A percentile compares a stretch with the other conserved stretches of the same genome.
These are phyloP conservation scores for Drepana falcataria DNA, from an alignment of 2,888 invertebrate genomes.

Conservation along the genomic window DNA sequence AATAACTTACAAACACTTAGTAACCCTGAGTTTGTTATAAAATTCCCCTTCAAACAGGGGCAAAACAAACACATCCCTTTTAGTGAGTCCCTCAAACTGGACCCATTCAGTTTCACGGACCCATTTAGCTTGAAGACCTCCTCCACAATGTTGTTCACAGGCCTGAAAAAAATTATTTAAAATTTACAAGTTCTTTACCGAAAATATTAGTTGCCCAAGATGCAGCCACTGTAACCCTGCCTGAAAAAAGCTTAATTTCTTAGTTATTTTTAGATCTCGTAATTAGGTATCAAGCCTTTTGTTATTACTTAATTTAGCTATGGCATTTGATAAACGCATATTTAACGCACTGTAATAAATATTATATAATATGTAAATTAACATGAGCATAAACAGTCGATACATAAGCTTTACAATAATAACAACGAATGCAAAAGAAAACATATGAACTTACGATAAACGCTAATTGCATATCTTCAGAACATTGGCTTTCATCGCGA, in stretches of 20 bases:
- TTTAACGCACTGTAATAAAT: no score
- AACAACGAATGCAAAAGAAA: background rate
- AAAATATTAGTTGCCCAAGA: no score
- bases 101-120: constrained; percentile 80
- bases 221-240: no score
- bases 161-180: constrained; percentile 52
- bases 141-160: constrained; percentile 75
- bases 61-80: constrained; percentile 87
- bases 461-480: constrained; percentile 80
- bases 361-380: no score
- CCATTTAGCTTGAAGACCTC: constrained; percentile 81
- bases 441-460: constrained; percentile 67
- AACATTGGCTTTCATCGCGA: constrained; percentile 71
- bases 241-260: no score
- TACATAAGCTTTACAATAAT: no score
- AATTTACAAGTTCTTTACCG: no score
- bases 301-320: no score
- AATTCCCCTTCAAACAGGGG: constrained; percentile 86
- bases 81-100: constrained; percentile 77
- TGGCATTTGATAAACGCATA: no score
- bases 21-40: constrained; percentile 81
- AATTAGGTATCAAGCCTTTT: no score
- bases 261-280: no score
- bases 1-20: constrained; percentile 83
- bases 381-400: no score